Percentiles rank a stretch among this genome's conserved stretches.
Conservation (phyloP, 2,797 vertebrate species). For the Antrozous pallidus region DNA sequence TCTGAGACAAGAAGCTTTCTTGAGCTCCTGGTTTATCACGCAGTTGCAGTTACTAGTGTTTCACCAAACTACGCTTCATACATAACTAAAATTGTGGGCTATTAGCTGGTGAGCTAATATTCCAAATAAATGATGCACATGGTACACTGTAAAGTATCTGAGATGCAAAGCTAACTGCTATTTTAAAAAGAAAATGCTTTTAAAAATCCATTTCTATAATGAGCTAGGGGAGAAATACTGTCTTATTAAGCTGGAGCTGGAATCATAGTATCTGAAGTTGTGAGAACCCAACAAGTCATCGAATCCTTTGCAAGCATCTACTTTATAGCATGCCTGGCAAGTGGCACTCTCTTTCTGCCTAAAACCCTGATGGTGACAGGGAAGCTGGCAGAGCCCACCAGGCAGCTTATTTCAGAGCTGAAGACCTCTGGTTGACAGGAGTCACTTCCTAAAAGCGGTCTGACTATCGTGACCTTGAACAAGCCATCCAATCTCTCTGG, state of each 20-base stretch:
- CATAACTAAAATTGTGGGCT: constrained; percentile 63
- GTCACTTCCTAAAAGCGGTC: background rate
- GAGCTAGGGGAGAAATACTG: background rate
- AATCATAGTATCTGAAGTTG: background rate
- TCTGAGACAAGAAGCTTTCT: constrained; percentile 47
- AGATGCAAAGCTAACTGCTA: constrained; percentile 15
- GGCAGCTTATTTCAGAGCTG: background rate
- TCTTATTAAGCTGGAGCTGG: background rate
- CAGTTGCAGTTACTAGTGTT: background rate
- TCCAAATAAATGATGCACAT: constrained; percentile 24
- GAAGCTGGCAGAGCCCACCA: background rate
- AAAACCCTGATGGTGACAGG: background rate
- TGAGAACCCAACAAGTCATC: background rate
- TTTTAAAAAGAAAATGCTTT: constrained; percentile 53
- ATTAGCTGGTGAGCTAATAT: background rate
- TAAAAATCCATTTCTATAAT: constrained; percentile 16
- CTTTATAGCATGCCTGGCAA: background rate
- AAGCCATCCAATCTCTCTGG: background rate
- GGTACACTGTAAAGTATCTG: background rate
- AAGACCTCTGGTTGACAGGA: background rate
- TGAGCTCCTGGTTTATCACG: constrained; percentile 65
- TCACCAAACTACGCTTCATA: constrained; percentile 29
- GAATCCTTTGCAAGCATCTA: constrained; percentile 9
- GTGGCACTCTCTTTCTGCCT: background rate
- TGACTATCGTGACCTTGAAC: background rate